Evolutionary conservation across 2,888 invertebrate species (phyloP).

Genomic region (Tetropium fuscum): DNA sequence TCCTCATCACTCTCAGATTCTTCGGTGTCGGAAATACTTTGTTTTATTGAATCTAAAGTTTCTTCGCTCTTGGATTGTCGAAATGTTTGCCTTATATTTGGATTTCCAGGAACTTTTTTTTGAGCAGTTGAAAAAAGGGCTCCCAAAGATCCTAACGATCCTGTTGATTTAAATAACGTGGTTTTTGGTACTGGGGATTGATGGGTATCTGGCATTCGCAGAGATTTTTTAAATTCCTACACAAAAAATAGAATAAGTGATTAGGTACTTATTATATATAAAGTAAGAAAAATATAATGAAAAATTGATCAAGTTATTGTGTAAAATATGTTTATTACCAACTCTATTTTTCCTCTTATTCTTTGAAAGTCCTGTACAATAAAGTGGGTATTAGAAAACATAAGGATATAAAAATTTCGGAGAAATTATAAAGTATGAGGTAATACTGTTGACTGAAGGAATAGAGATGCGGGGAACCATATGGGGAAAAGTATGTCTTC

Average conservation of each 20-base stretch:
- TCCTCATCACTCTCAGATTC: slow-evolving; percentile 38
- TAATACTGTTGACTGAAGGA: too few relatives aligned
- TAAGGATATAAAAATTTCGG: background rate
- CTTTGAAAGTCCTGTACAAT: slow-evolving; percentile 68
- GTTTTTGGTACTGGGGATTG: slow-evolving; percentile 44
- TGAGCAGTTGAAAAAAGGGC: slow-evolving; percentile 55
- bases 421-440: too few relatives aligned
- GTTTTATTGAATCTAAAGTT: slow-evolving; percentile 57
- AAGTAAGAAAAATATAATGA: background rate
- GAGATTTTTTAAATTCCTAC: slow-evolving; percentile 75
- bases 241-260: too few relatives aligned
- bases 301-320: background rate
- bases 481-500: too few relatives aligned
- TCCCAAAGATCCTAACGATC: slow-evolving; percentile 60
- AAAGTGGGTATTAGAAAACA: slow-evolving; percentile 18
- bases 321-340: slow-evolving; percentile 62
- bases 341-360: slow-evolving; percentile 66
- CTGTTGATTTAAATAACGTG: slow-evolving; percentile 54
- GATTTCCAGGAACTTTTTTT: slow-evolving; percentile 46
- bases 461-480: too few relatives aligned
- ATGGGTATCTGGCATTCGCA: slow-evolving; percentile 70
- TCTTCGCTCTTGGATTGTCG: slow-evolving; percentile 57
- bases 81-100: slow-evolving; percentile 36
- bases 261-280: background rate
- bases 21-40: slow-evolving; percentile 44